These are phyloP conservation scores for Torymus aiolomorphi DNA, from an alignment of 2,888 invertebrate species.

Conservation along the genomic window DNA sequence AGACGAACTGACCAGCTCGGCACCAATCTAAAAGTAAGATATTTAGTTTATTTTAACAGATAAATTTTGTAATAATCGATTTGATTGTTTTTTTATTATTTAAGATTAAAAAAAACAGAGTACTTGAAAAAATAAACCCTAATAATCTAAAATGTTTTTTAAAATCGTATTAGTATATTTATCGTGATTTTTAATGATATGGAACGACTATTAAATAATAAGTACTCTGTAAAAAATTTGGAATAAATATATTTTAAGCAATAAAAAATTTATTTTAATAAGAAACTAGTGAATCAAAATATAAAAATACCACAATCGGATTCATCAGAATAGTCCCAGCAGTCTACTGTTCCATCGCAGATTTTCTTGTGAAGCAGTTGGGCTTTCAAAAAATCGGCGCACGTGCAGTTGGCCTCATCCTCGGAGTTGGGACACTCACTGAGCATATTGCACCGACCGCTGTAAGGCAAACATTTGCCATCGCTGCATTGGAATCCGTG, in stretches of 20 bases:
- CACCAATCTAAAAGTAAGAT: slow-evolving; percentile 82
- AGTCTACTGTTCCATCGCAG: slow-evolving; percentile 87
- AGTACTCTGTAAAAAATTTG: no score
- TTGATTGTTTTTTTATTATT: no score
- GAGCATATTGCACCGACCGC: slow-evolving; percentile 84
- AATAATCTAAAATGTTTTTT: no score
- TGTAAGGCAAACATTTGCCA: slow-evolving; percentile 81
- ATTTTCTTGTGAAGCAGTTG: slow-evolving; percentile 84
- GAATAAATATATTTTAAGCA: no score
- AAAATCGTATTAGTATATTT: no score
- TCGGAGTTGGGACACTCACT: slow-evolving; percentile 83
- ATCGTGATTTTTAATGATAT: no score
- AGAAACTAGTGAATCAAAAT: no score
- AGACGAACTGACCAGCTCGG: slow-evolving; percentile 83
- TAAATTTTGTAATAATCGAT: no score
- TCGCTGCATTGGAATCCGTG: slow-evolving; percentile 79
- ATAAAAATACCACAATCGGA: slow-evolving; percentile 81
- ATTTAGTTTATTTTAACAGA: slow-evolving; percentile 1
- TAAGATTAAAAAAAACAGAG: no score
- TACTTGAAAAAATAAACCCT: no score
- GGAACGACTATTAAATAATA: no score
- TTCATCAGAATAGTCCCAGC: slow-evolving; percentile 89
- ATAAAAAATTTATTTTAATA: no score
- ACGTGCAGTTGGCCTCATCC: slow-evolving; percentile 85
- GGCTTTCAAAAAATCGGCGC: slow-evolving; percentile 85